Evolutionary conservation across 2,888 invertebrate genomes (phyloP), one percentile per base, ranked within the genome.

Genomic region (Scotopteryx bipunctaria): DNA sequence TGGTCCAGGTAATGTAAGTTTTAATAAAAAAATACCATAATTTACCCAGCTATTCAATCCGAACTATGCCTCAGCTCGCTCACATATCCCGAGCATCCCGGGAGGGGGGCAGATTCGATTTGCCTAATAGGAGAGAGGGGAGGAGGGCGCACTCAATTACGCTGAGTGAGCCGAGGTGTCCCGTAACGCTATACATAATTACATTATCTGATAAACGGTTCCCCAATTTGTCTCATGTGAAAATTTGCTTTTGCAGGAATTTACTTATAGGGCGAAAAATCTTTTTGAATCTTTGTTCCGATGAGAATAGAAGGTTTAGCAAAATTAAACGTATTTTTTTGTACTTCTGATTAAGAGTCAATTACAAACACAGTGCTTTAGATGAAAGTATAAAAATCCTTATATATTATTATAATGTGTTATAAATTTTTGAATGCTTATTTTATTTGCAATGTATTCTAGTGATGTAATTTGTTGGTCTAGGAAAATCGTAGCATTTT

Each of bases 131-230:
- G 78, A 72, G 78, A 27, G 75, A 75, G 82, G 67, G 77, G 78
- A 36, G 36, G 50, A 38, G 45, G 47, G 53, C 27, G 78, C 85
- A 83, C 86, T 86, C 89, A 87, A 86, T 89, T 89, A 86, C 83
- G 73, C 68, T 78, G 83, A 86, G 85, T 87, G 85, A 62, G 56
- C 46, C 63, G 83, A 88, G 86, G 86, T 88, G 86, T 86, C 84
- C 84, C 86, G 78, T 70, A 73, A 76, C 77, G 76, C 76, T 78
- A 71, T 81, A 83, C 80, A 80, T 89, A 88, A 90, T 90, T 88
- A 88, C 86, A 87, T 90, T 90, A 89, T 86, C 87, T 77, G 86
- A 83, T 85, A 86, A 88, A 86, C 83, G 82, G 57, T 63, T 55
- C 57, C 57, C 45, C 52, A 59, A 61, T 58, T 61, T 56, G 57